A percentile compares a stretch with the other conserved stretches of the same genome.
Conservation (phyloP, 2,113 vertebrate genomes). For the Recurvirostra avosetta region DNA sequence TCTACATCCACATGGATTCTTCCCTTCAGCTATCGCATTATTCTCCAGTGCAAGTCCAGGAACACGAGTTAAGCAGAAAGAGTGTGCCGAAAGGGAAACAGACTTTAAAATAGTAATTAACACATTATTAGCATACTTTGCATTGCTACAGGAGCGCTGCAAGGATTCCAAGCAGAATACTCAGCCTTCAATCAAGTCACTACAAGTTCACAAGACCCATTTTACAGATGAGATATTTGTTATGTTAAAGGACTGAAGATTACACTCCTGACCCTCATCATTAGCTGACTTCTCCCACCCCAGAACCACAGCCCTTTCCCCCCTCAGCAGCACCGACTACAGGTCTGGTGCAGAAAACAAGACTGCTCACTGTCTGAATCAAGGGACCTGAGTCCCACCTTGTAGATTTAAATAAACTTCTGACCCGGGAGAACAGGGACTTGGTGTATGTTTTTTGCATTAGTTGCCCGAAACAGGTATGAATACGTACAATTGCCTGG, state of each 20-base stretch:
- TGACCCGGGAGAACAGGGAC: not conserved
- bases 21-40: not conserved
- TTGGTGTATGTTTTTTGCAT: fast-evolving
- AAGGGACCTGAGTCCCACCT: not conserved
- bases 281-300: not conserved
- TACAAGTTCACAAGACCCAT: not conserved
- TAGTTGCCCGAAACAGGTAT: not conserved
- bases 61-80: not conserved
- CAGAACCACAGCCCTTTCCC: not conserved
- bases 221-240: not conserved
- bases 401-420: not conserved
- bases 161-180: not conserved
- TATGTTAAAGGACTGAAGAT: not conserved
- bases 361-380: not conserved
- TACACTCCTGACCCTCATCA: not conserved
- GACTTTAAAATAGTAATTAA: not conserved
- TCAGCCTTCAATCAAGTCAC: not conserved
- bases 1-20: not conserved
- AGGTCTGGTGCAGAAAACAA: not conserved
- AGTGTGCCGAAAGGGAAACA: not conserved
- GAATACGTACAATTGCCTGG: not conserved
- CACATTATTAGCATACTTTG: not conserved
- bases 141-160: not conserved
- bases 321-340: not conserved
- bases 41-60: not conserved